Base-by-base conservation (phyloP, 35 echinoderm and acorn worm genomes). In the Lytechinus pictus region DNA sequence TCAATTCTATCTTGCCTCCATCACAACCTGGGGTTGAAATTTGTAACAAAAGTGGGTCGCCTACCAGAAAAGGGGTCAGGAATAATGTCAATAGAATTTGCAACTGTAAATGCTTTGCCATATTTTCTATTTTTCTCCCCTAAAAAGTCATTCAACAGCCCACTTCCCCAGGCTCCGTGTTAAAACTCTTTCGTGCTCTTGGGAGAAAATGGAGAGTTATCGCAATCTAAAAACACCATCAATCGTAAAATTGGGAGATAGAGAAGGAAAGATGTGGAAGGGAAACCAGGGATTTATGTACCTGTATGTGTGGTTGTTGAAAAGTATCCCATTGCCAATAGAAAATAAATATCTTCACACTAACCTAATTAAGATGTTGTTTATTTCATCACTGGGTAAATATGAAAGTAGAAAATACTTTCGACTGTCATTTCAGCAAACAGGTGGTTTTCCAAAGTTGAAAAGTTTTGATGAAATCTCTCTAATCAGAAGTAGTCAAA, bases 101-200 rank as follows among this genome's bases (percentile, higher is more conserved):
- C 66, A 79, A 79, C 66, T 79, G 66, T 79, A 79, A 79, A 79
- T 79, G 66, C 66, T 79, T 79, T 79, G 66, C 66, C 66, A 79
- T 79, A 79, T 79, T 79, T 79, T 79, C 66, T 79, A 71, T 71
- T 71, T 71, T 71, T 16, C 61, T 71, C 61, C 61, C 66, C 16
- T 5, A 79, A 79, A 79, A n/a, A 79, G 66, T 79, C 66, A 79
- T 79, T 79, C 66, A 79, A 79, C 66, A 79, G 66, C 21, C n/a
- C 19, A 79, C 19, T 14, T 79, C 66, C 66, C 66, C 19, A 6
- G 66, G 66, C 66, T 79, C 66, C 4, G 2, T 79, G 66, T 79
- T n/a, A 79, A 19, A 79, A 79, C 66, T n/a, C 19, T n/a, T 79
- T 79, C 19, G 19, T 79, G 66, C 66, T 79, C 66, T 79, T 24